phyloP scores from a whole-genome alignment of 2,797 vertebrate species.

The Cyprinodon diabolis region DNA sequence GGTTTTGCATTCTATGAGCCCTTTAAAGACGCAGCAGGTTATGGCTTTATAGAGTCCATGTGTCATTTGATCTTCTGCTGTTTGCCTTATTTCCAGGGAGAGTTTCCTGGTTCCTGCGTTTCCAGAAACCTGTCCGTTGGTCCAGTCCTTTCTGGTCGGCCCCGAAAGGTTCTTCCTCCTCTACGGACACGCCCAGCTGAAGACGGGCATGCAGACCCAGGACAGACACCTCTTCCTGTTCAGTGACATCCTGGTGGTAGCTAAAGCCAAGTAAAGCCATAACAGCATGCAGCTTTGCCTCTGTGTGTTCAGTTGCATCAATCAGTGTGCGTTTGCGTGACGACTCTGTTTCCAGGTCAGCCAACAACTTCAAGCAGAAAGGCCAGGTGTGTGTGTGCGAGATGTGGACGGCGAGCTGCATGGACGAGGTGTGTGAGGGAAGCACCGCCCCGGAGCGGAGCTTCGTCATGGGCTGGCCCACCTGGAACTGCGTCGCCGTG shows the following conservation, averaged over 20 bases:
- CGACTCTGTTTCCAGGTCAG: conserved; percentile 52
- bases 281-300: conserved; percentile 3
- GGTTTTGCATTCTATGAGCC: too few species aligned
- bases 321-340: conserved; percentile 9
- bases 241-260: conserved; percentile 83
- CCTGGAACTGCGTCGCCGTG: conserved; percentile 85
- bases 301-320: not conserved
- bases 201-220: conserved; percentile 86
- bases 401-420: conserved; percentile 84
- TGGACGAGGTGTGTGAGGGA: conserved; percentile 86
- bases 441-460: conserved; percentile 82
- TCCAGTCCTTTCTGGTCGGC: conserved; percentile 73
- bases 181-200: conserved; percentile 84
- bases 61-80: not conserved
- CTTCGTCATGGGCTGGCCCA: conserved; percentile 92
- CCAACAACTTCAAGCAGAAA: conserved; percentile 86
- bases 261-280: conserved; percentile 84
- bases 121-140: conserved; percentile 70
- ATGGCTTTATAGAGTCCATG: too few species aligned
- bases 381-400: conserved; percentile 83
- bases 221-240: conserved; percentile 89
- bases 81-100: conserved; percentile 56
- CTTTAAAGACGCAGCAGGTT: too few species aligned
- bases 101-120: conserved; percentile 58
- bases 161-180: conserved; percentile 67